Percentiles rank a stretch among this genome's conserved stretches.
Evolutionary conservation across 2,888 invertebrate species (phyloP).

Genomic region (Julus scandinavius): DNA sequence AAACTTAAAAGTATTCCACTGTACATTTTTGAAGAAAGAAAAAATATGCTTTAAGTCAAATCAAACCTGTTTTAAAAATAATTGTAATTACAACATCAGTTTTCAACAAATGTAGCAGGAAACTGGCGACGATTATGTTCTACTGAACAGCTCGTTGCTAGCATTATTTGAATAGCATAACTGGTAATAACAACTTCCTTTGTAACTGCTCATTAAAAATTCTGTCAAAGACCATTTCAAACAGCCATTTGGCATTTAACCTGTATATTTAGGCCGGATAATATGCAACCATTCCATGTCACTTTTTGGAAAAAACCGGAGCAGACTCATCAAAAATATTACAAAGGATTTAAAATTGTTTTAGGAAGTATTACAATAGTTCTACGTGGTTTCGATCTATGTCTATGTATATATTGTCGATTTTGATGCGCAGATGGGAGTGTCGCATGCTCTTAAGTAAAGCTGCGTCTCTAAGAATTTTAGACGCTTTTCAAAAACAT

Average conservation of each 20-base stretch:
- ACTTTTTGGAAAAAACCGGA: not conserved
- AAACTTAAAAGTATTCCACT: not conserved
- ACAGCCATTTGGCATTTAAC: not conserved
- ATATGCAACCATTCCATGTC: not conserved
- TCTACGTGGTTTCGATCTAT: not conserved
- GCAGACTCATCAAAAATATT: constrained; percentile 11
- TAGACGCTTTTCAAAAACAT: not conserved
- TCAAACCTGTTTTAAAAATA: not conserved
- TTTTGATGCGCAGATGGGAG: not conserved
- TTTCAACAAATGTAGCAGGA: not conserved
- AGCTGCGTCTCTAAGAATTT: not conserved
- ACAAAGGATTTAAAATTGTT: not conserved
- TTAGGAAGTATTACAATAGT: not conserved
- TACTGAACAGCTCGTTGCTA: not conserved
- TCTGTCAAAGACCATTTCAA: not conserved
- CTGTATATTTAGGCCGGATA: not conserved
- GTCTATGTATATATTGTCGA: not conserved
- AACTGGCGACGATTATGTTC: not conserved
- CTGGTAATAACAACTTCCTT: not conserved
- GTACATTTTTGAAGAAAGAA: too few relatives aligned
- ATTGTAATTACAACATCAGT: not conserved
- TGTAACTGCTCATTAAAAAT: not conserved
- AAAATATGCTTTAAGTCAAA: not conserved
- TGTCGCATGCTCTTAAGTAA: not conserved
- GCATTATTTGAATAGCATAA: not conserved